phyloP scores from a whole-genome alignment of 2,888 invertebrate genomes.

The Stenchaetothrips biformis region DNA sequence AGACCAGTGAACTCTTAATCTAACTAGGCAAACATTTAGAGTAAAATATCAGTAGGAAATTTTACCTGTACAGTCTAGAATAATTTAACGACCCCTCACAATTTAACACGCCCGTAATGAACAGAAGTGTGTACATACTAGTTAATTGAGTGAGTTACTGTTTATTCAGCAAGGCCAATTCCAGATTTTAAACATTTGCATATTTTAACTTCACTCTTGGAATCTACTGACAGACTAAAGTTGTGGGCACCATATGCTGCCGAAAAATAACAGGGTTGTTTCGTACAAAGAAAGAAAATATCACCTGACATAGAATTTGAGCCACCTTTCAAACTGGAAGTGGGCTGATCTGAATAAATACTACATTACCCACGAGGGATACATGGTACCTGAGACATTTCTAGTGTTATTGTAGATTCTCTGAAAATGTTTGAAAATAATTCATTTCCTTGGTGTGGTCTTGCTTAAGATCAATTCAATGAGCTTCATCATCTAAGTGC shows the following conservation, averaged over 20 bases:
- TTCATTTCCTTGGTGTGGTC: background rate
- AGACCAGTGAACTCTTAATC: background rate
- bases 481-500: background rate
- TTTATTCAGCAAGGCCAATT: slow-evolving; percentile 3
- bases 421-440: background rate
- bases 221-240: background rate
- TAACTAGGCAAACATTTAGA: background rate
- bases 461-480: background rate
- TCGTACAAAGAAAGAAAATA: too few relatives aligned
- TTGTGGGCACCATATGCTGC: background rate
- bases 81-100: slow-evolving; percentile 13
- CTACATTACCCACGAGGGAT: slow-evolving; percentile 6
- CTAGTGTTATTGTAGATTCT: slow-evolving; percentile 15
- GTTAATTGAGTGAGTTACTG: background rate
- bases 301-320: background rate
- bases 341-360: background rate
- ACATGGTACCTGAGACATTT: slow-evolving; percentile 8
- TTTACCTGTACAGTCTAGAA: slow-evolving; percentile 7
- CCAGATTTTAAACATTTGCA: background rate
- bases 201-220: background rate
- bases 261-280: too few relatives aligned
- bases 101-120: background rate
- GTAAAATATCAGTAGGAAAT: background rate
- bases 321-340: background rate
- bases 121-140: background rate